Evolutionary conservation across 2,113 vertebrate species (phyloP).

Genomic region (Oncorhynchus tshawytscha): DNA sequence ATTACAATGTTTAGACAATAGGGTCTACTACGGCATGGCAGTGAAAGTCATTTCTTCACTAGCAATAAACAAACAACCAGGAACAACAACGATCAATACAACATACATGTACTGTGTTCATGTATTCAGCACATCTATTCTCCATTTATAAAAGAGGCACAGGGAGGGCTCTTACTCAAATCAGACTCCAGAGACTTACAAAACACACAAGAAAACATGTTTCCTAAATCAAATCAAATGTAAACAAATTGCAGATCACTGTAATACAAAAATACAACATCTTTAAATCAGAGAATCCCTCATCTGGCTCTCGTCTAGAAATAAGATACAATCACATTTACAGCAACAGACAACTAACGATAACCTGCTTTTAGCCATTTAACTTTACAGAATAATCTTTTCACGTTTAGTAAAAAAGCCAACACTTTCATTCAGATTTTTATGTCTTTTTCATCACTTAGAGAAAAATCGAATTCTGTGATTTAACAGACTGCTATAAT

Average conservation of each 20-base stretch:
- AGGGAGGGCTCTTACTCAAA: slow-evolving; percentile 71
- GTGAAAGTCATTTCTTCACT: slow-evolving; percentile 61
- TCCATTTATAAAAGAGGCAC: slow-evolving; percentile 81
- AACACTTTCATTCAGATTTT: slow-evolving; percentile 68
- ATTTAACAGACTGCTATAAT: slow-evolving; percentile 65
- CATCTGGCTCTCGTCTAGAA: slow-evolving; percentile 72
- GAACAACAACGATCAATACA: slow-evolving; percentile 69
- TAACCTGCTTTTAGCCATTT: slow-evolving; percentile 68
- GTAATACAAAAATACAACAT: slow-evolving; percentile 93
- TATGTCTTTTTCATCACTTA: slow-evolving; percentile 69
- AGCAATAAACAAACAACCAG: slow-evolving; percentile 73
- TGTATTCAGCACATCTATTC: slow-evolving; percentile 76
- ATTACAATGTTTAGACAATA: slow-evolving; percentile 66
- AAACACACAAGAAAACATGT: slow-evolving; percentile 73
- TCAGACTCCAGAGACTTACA: slow-evolving; percentile 65
- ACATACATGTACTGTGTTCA: slow-evolving; percentile 61
- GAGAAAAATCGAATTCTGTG: slow-evolving; percentile 56
- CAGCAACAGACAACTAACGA: slow-evolving; percentile 64
- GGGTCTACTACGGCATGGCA: slow-evolving; percentile 63
- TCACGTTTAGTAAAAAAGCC: slow-evolving; percentile 69
- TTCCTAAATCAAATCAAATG: slow-evolving; percentile 77
- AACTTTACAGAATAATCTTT: slow-evolving; percentile 69
- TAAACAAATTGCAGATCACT: slow-evolving; percentile 81
- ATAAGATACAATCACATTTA: slow-evolving; percentile 66
- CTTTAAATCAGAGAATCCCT: slow-evolving; percentile 81